Evolutionary conservation across 2,888 invertebrate genomes (phyloP).

Genomic region (Copidosoma aretas): DNA sequence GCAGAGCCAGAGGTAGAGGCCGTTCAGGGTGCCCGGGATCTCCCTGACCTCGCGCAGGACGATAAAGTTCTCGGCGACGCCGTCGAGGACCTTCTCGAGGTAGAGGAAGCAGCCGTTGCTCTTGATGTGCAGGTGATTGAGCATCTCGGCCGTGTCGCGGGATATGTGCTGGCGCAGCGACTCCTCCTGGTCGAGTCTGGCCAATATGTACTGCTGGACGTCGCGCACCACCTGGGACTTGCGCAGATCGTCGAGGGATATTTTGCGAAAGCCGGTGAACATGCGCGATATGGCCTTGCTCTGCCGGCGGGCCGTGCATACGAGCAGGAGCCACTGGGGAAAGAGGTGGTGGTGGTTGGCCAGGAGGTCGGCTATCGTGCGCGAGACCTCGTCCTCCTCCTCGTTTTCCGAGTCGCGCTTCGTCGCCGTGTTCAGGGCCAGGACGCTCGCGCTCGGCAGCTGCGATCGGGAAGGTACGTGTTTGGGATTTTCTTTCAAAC

Average conservation of each 20-base stretch:
- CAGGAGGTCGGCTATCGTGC: conserved; percentile 82
- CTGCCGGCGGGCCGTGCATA: conserved; percentile 86
- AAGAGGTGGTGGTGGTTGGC: conserved; percentile 89
- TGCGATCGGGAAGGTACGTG: too few relatives aligned
- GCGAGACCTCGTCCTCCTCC: conserved; percentile 62
- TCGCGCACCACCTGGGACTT: conserved; percentile 91
- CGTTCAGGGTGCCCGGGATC: conserved; percentile 94
- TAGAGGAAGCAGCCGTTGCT: conserved; percentile 93
- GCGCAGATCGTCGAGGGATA: conserved; percentile 88
- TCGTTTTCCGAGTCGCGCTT: conserved; percentile 55
- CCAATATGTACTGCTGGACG: conserved; percentile 93
- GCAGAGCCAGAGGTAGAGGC: conserved; percentile 92
- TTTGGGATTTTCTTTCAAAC: too few relatives aligned
- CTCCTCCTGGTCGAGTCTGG: conserved; percentile 87
- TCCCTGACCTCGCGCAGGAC: conserved; percentile 89
- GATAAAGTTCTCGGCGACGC: conserved; percentile 92
- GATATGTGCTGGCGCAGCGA: conserved; percentile 87
- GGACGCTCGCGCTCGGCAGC: conserved; percentile 32
- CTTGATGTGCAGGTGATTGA: conserved; percentile 94
- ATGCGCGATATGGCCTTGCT: conserved; percentile 80
- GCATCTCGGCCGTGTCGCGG: conserved; percentile 89
- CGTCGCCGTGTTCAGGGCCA: conserved; percentile 34
- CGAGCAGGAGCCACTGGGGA: conserved; percentile 90
- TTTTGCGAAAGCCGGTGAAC: conserved; percentile 89
- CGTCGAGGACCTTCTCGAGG: conserved; percentile 85